phyloP scores from a whole-genome alignment of 2,113 vertebrate species.

The Thamnophis sirtalis region DNA sequence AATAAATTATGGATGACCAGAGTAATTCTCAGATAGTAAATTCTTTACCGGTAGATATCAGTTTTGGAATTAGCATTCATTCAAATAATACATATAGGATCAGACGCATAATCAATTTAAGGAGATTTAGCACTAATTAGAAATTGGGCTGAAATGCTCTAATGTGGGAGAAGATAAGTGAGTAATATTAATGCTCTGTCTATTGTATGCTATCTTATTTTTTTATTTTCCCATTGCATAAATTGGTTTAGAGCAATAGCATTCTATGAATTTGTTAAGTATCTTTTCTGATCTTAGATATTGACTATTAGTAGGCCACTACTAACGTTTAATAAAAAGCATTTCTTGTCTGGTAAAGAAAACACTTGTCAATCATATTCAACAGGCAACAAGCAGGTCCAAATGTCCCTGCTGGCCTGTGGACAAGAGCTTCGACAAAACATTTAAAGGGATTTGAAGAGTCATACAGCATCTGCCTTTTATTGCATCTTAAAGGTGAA shows the following conservation, averaged over 20 bases:
- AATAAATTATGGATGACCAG: not conserved
- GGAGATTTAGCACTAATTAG: conserved; percentile 53
- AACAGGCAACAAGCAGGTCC: conserved; percentile 49
- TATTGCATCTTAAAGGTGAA: not conserved
- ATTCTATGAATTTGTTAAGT: conserved; percentile 30
- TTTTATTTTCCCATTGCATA: conserved; percentile 53
- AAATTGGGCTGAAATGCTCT: not conserved
- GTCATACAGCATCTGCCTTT: not conserved
- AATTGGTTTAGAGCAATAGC: conserved; percentile 47
- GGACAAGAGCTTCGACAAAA: not conserved
- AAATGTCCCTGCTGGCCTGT: not conserved
- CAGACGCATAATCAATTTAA: not conserved
- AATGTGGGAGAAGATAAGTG: not conserved
- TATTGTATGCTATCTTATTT: not conserved
- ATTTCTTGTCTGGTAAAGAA: not conserved
- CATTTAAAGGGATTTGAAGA: not conserved
- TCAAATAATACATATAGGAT: not conserved
- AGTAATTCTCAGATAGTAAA: not conserved
- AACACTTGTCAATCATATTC: conserved; percentile 40
- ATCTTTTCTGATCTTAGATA: conserved; percentile 2
- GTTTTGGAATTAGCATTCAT: not conserved
- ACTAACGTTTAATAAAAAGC: not conserved
- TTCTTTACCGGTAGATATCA: not conserved
- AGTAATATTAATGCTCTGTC: not conserved
- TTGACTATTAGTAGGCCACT: not conserved